A percentile compares a stretch with the other conserved stretches of the same genome.
Evolutionary conservation across 2,113 vertebrate species (phyloP).

Genomic region (Lichenostomus cassidix): DNA sequence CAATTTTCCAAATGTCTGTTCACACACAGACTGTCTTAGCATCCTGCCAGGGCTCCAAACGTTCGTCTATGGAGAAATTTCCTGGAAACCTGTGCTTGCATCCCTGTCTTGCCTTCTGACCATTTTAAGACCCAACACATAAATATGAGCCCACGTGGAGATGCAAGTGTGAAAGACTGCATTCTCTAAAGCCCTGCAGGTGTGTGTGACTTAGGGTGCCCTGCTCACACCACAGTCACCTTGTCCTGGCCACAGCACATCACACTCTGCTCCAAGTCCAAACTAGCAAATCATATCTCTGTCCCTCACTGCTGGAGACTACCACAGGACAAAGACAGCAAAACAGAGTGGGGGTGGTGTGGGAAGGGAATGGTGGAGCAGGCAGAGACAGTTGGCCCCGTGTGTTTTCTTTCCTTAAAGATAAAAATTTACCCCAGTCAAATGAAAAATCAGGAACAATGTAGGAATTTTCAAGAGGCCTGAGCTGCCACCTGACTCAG

Average conservation of each 20-base stretch:
- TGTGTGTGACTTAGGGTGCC: not conserved
- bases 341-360: not conserved
- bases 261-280: not conserved
- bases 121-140: not conserved
- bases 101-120: slow-evolving; percentile 19
- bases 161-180: not conserved
- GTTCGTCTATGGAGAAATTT: not conserved
- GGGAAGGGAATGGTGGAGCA: not conserved
- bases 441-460: slow-evolving; percentile 55
- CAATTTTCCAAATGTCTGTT: slow-evolving; percentile 44
- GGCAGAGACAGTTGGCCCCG: not conserved
- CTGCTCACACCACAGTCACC: not conserved
- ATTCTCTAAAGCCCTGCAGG: not conserved
- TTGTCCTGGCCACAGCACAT: not conserved
- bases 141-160: not conserved
- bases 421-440: slow-evolving; percentile 17
- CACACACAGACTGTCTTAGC: not conserved
- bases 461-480: slow-evolving; percentile 54
- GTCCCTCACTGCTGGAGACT: not conserved
- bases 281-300: not conserved
- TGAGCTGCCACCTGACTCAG: slow-evolving; percentile 64
- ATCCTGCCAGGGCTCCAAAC: not conserved
- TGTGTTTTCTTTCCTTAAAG: slow-evolving; percentile 56
- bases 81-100: slow-evolving; percentile 6
- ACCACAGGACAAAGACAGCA: not conserved